Evolutionary conservation across 2,888 invertebrate species (phyloP).

Genomic region (Eudasyphora cyanicolor): DNA sequence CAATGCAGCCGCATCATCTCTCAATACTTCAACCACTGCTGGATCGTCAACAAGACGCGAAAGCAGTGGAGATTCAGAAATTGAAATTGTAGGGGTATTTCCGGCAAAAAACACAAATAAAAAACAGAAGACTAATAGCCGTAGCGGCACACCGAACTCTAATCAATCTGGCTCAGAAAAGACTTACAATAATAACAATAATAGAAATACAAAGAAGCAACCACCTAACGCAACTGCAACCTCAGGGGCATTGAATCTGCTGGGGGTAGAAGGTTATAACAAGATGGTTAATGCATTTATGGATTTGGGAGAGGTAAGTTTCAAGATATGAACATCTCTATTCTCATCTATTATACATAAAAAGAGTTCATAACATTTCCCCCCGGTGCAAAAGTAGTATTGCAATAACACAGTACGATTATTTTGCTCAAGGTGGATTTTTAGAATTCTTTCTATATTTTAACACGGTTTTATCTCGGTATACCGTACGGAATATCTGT

Average conservation of each 20-base stretch:
- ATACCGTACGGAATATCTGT: too few relatives aligned
- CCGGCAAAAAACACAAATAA: constrained; percentile 68
- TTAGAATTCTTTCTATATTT: too few relatives aligned
- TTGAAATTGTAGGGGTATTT: constrained; percentile 78
- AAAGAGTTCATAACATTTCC: too few relatives aligned
- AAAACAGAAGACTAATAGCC: constrained; percentile 51
- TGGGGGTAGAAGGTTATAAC: constrained; percentile 77
- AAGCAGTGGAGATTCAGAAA: constrained; percentile 79
- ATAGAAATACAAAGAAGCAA: constrained; percentile 57
- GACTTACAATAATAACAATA: constrained; percentile 61
- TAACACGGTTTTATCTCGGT: too few relatives aligned
- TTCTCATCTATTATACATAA: too few relatives aligned
- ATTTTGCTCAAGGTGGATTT: too few relatives aligned
- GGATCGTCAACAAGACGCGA: constrained; percentile 66
- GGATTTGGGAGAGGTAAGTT: constrained; percentile 77
- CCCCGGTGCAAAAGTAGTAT: too few relatives aligned
- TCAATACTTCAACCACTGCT: constrained; percentile 10
- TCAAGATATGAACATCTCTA: background rate
- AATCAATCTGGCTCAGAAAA: constrained; percentile 47
- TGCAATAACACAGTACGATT: too few relatives aligned
- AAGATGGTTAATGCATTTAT: constrained; percentile 81
- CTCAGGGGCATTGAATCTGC: constrained; percentile 65
- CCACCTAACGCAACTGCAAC: constrained; percentile 41
- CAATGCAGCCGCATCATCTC: background rate
- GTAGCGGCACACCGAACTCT: constrained; percentile 40